Percentiles rank a stretch among this genome's conserved stretches.
phyloP scores from a whole-genome alignment of 2,113 vertebrate species.

The Hippocampus comes region DNA sequence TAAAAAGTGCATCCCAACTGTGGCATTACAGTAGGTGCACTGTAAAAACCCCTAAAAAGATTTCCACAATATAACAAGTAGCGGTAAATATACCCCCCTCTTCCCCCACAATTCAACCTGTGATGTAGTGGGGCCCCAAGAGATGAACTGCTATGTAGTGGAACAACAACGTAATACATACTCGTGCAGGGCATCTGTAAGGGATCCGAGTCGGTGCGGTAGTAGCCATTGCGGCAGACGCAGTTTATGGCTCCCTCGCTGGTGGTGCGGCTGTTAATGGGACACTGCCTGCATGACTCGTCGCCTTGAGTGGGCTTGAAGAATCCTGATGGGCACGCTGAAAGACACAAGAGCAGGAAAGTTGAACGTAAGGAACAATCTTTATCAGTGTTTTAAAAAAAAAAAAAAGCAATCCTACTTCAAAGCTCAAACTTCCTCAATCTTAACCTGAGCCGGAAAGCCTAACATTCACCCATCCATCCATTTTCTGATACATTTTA shows the following conservation, averaged over 20 bases:
- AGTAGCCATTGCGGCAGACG: conserved; percentile 89
- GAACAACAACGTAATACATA: conserved; percentile 60
- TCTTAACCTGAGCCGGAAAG: too few species aligned
- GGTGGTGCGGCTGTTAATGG: conserved; percentile 94
- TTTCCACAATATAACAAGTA: too few species aligned
- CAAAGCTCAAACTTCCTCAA: too few species aligned
- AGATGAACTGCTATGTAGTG: not conserved
- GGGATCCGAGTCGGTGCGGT: conserved; percentile 88
- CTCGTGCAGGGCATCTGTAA: conserved; percentile 96
- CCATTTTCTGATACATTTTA: too few species aligned
- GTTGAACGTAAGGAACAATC: not conserved
- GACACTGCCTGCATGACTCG: conserved; percentile 86
- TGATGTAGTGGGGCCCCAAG: too few species aligned
- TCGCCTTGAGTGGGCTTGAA: conserved; percentile 94
- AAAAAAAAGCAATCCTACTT: too few species aligned
- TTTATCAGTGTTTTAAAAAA: not conserved
- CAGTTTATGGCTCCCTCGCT: conserved; percentile 92
- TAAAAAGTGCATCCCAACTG: too few species aligned
- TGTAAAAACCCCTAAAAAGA: too few species aligned
- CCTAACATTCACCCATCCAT: too few species aligned
- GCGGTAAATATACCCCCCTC: too few species aligned
- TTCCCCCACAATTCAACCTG: too few species aligned
- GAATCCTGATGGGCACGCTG: conserved; percentile 84
- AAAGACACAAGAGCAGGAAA: conserved; percentile 21
- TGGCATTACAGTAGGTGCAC: too few species aligned